A percentile compares a stretch with the other conserved stretches of the same genome.
Conservation (phyloP, 2,888 invertebrate species). For the Euplexia lucipara region DNA sequence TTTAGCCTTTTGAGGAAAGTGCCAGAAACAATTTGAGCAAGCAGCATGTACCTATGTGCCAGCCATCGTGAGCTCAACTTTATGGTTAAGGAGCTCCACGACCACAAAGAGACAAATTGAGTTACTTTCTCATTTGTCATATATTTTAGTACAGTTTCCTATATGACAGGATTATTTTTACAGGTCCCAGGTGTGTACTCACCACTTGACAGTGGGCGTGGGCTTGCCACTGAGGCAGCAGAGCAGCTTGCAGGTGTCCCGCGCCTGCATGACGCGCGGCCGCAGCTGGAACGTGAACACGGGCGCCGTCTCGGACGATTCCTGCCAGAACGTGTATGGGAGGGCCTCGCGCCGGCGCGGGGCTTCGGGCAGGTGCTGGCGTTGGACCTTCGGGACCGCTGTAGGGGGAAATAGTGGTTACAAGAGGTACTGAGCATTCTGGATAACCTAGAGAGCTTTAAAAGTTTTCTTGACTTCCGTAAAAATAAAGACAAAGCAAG, state of each 20-base stretch:
- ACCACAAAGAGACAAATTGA: too few relatives aligned
- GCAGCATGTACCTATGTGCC: too few relatives aligned
- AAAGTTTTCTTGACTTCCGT: too few relatives aligned
- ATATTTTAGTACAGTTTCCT: too few relatives aligned
- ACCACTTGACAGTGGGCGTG: constrained; percentile 97
- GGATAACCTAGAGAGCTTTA: too few relatives aligned
- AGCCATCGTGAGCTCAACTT: too few relatives aligned
- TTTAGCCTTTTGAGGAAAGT: too few relatives aligned
- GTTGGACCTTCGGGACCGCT: constrained; percentile 95
- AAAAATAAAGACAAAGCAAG: too few relatives aligned
- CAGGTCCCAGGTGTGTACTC: constrained; percentile 54
- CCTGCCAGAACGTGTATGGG: constrained; percentile 97
- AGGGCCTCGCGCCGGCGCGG: constrained; percentile 95
- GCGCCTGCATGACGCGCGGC: constrained; percentile 99
- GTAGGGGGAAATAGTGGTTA: constrained; percentile 54
- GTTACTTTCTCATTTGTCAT: too few relatives aligned
- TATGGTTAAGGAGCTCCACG: too few relatives aligned
- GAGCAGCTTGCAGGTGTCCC: constrained; percentile 99
- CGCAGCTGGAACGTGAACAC: constrained; percentile 99
- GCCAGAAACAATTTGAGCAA: too few relatives aligned
- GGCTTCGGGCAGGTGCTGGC: constrained; percentile 93
- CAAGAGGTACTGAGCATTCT: background rate
- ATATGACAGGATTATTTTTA: too few relatives aligned
- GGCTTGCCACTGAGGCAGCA: constrained; percentile 99
- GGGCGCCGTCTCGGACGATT: constrained; percentile 98